phyloP scores from a whole-genome alignment of 92 coral and sea anemone species.

The Porites lobata region DNA sequence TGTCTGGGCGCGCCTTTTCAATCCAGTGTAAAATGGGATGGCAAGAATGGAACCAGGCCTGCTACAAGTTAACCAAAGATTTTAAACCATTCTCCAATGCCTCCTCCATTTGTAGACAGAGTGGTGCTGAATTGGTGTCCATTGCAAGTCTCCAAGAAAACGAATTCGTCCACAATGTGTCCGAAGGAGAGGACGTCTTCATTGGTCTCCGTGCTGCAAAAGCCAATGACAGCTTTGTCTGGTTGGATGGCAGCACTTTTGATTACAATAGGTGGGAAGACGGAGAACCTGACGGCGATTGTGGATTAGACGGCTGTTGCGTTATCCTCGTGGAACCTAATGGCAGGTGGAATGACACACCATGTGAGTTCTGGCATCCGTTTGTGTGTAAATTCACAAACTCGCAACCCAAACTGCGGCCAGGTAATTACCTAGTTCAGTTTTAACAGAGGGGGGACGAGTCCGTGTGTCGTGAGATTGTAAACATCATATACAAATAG shows the following conservation, averaged over 20 bases:
- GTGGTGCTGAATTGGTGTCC: conserved; percentile 30
- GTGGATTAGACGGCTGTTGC: conserved; percentile 4
- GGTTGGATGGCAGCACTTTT: conserved; percentile 33
- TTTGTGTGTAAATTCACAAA: conserved; percentile 36
- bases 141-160: conserved; percentile 46
- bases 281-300: conserved; percentile 17
- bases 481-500: too few relatives aligned
- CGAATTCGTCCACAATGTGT: conserved; percentile 18
- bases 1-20: conserved; percentile 8
- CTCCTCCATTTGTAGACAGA: conserved; percentile 4
- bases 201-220: conserved; percentile 26
- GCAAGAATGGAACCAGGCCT: conserved; percentile 39
- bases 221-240: conserved; percentile 12
- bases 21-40: conserved; percentile 28
- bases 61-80: background rate
- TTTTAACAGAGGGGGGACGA: too few relatives aligned
- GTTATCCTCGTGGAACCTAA: background rate
- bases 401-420: background rate
- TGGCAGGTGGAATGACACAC: conserved; percentile 48
- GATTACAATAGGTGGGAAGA: conserved; percentile 26
- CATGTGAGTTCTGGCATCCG: conserved; percentile 27
- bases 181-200: conserved; percentile 2
- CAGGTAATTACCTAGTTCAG: conserved; percentile 2
- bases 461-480: background rate
- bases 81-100: background rate